A percentile compares a stretch with the other conserved stretches of the same genome.
These are phyloP conservation scores for Drosophila paramelanica DNA, from an alignment of 2,888 invertebrate genomes.

Conservation along the genomic window DNA sequence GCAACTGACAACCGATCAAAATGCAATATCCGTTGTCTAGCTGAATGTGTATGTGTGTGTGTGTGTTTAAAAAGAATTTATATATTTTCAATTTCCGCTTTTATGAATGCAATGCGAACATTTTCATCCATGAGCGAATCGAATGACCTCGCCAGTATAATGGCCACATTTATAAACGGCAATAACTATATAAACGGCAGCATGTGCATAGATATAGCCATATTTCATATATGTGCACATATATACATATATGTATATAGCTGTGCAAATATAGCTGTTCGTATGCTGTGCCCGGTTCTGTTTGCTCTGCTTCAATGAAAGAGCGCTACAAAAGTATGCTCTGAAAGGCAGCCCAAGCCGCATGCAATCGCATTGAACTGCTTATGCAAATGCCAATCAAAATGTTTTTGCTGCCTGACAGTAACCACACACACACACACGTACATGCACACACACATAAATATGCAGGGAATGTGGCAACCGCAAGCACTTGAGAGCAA, in stretches of 20 bases:
- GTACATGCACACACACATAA: conserved; percentile 8
- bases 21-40: conserved; percentile 60
- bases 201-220: conserved; percentile 22
- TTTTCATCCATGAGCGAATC: conserved; percentile 76
- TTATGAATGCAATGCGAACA: conserved; percentile 68
- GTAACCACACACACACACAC: conserved; percentile 13
- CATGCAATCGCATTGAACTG: conserved; percentile 76
- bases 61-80: conserved; percentile 63
- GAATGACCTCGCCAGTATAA: conserved; percentile 53
- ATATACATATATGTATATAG: neutral
- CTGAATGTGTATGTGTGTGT: conserved; percentile 25
- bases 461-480: conserved; percentile 44
- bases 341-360: conserved; percentile 31
- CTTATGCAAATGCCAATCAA: conserved; percentile 81
- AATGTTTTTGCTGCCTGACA: conserved; percentile 60
- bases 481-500: conserved; percentile 41
- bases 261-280: conserved; percentile 19
- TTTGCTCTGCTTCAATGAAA: neutral
- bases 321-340: conserved; percentile 24
- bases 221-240: conserved; percentile 1
- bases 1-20: conserved; percentile 37
- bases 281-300: conserved; percentile 24
- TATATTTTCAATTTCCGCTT: conserved; percentile 76
- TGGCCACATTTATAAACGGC: conserved; percentile 57
- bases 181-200: conserved; percentile 53